Evolutionary conservation across 2,888 invertebrate genomes (phyloP), one percentile per base, ranked within the genome.

Genomic region (Podotricha telesiphe): DNA sequence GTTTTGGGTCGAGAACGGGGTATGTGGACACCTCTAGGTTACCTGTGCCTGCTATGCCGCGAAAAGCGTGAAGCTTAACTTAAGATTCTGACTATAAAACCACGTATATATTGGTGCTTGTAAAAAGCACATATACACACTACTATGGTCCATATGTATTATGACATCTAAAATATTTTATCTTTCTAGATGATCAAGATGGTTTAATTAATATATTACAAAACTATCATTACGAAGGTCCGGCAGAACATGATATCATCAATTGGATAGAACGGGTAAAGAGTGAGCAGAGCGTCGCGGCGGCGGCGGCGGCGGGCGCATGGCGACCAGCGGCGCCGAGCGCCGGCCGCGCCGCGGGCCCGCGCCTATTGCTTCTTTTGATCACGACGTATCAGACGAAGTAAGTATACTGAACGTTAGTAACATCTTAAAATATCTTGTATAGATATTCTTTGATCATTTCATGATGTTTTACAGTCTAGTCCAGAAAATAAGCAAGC

Each of bases 361-460:
- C 85, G 98, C 98, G 83, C 98, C 98, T 85, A 96, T 98, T 90
- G 98, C 98, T 86, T 98, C 98, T 82, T 97, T 98, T 93, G 98
- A 98, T 94, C 91, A 91, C 89, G 97, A 97, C 94, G 94, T 95
- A 87, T 96, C 96, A 82, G 97, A 97, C 92, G 96, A 96, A 94
- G 95, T 96, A 47, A 67, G 56, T 42, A 17, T 55, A 13, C 11
- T 37, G 34, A 37, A n/a, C 34, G 34, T 17, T 13, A 34, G 10
- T 10, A n/a, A 34, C 4, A 55, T 37, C 34, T 5, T 55, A 37
- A 17, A 6, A 55, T 55, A 17, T 17, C 1, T 34, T 34, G 8
- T 28, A 53, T 28, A 28, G 1, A 8, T 10, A 10, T 34, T 28
- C n/a, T 8, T 17, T 7, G 3, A 4, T 55, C 11, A 34, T 17